Evolutionary conservation across 2,797 vertebrate species (phyloP), one percentile per base, ranked within the genome.

Genomic region (Platyrinchus mystaceus): DNA sequence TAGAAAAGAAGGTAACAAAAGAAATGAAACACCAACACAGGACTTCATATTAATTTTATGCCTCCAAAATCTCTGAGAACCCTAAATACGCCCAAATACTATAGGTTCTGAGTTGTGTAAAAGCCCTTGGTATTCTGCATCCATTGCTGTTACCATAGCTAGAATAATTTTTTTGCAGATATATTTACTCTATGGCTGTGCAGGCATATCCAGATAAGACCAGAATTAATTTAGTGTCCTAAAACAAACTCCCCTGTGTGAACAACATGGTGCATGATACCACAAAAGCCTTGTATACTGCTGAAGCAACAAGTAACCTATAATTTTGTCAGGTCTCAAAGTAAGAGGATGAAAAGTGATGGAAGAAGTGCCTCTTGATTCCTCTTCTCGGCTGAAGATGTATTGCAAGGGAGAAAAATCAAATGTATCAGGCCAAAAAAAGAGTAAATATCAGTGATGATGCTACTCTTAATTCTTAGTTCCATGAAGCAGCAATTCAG

Each of bases 251-350:
- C 9, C 58, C 1, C 27, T 63, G 10, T 62, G 59, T 50, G n/a
- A 90, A 30, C 6, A 75, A 2, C 20, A 44, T 0, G 0, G 7
- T 20, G 9, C 10, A 15, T 1, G 1, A 6, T n/a, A 15, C 6
- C 9, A n/a, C 7, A 43, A 50, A 87, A 73, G 0, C 14, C 18
- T 19, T 66, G 4, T 11, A 9, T 64, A 64, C 53, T 34, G 37
- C 11, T 78, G 34, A 64, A 56, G 10, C 1, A 2, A 41, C 14
- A 30, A 0, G 0, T 14, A 17, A 20, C n/a, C 9, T 34, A 1
- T 7, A 26, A 27, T 5, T 37, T 6, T 52, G 14, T 49, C 2
- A 2, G 19, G 21, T 44, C 8, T 66, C 8, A 2, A 56, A 66
- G 7, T 28, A 5, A 67, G 9, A 6, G 8, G 14, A 47, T 36